These are phyloP conservation scores for Nibea coibor DNA, from an alignment of 2,113 vertebrate genomes.

Conservation along the genomic window DNA sequence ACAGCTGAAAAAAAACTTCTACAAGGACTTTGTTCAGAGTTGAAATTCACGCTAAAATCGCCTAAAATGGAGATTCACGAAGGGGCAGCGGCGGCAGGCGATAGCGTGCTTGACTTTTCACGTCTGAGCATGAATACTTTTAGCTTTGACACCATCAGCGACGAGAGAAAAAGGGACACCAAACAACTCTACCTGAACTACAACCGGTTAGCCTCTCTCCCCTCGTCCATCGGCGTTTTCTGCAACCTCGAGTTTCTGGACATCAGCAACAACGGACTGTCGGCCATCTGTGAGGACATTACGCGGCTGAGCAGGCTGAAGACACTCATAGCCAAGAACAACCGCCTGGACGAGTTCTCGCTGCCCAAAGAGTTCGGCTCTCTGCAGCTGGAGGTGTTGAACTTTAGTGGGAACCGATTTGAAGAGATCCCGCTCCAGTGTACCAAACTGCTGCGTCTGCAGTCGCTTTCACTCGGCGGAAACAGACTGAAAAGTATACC, in stretches of 20 bases:
- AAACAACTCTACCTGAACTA: slow-evolving; percentile 87
- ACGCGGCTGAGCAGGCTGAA: slow-evolving; percentile 85
- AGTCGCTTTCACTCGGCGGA: slow-evolving; percentile 94
- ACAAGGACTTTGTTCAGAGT: slow-evolving; percentile 14
- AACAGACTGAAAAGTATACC: slow-evolving; percentile 94
- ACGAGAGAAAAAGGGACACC: slow-evolving; percentile 82
- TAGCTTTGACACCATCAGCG: slow-evolving; percentile 74
- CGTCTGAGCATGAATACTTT: slow-evolving; percentile 82
- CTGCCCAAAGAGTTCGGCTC: slow-evolving; percentile 91
- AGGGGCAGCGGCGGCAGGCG: slow-evolving; percentile 66
- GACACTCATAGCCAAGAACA: slow-evolving; percentile 95
- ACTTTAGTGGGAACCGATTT: slow-evolving; percentile 96
- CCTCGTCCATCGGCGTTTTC: slow-evolving; percentile 85
- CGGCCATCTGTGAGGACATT: slow-evolving; percentile 87
- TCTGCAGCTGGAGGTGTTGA: slow-evolving; percentile 90
- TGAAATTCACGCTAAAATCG: slow-evolving; percentile 9
- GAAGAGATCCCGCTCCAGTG: slow-evolving; percentile 89
- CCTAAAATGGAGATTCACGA: slow-evolving; percentile 81
- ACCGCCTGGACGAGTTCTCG: slow-evolving; percentile 90
- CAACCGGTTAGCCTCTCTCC: slow-evolving; percentile 86
- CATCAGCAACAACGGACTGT: slow-evolving; percentile 91
- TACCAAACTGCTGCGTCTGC: slow-evolving; percentile 87
- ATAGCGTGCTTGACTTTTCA: slow-evolving; percentile 84
- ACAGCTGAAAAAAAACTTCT: slow-evolving; percentile 6
- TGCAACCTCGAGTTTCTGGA: slow-evolving; percentile 90